Conservation (phyloP, 2,113 vertebrate genomes). For the Ciconia maguari region DNA sequence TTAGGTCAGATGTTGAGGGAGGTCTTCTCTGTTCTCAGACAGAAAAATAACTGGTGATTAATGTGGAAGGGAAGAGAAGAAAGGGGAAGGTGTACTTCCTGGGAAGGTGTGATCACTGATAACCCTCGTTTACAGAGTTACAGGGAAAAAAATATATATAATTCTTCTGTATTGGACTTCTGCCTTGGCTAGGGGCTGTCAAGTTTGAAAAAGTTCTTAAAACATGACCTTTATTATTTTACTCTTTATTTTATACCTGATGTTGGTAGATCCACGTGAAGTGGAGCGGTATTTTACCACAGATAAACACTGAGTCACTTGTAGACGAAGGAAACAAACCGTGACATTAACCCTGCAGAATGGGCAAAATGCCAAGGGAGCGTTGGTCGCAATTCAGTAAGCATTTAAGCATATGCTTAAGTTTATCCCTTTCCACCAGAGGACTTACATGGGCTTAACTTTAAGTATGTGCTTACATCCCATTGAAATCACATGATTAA, state of each 20-base stretch:
- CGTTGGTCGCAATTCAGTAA: background rate
- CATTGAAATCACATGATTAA: background rate
- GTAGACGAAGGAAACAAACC: background rate
- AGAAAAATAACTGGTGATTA: background rate
- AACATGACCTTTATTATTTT: background rate
- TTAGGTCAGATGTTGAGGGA: background rate
- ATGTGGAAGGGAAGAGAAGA: background rate
- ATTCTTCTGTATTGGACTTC: background rate
- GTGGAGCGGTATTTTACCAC: background rate
- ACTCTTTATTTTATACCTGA: background rate
- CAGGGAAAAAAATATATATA: background rate
- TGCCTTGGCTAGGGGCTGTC: background rate
- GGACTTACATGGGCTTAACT: background rate
- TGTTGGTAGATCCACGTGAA: background rate
- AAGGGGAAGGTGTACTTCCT: background rate
- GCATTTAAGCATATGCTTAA: background rate
- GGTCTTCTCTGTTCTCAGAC: background rate
- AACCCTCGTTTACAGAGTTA: background rate
- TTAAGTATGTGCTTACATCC: conserved; percentile 8
- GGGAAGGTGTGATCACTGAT: background rate
- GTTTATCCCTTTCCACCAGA: conserved; percentile 16
- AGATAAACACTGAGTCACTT: background rate
- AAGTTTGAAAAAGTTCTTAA: background rate
- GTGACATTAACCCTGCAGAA: background rate
- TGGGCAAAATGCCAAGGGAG: background rate